Evolutionary conservation across 2,888 invertebrate genomes (phyloP).

Genomic region (Ornithoptera priamus): DNA sequence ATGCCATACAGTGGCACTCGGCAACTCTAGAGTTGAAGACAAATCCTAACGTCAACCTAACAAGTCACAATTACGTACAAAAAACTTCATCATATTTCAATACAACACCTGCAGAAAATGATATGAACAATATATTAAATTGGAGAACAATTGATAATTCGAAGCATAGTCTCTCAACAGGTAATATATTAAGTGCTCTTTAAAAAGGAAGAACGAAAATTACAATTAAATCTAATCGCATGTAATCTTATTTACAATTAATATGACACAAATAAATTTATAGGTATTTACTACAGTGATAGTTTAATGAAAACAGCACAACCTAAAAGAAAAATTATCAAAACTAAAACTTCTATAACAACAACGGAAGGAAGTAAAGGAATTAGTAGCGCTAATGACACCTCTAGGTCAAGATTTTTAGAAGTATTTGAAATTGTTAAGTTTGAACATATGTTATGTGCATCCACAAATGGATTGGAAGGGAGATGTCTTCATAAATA

Average conservation of each 20-base stretch:
- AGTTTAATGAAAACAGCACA: constrained; percentile 1
- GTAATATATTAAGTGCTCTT: too few relatives aligned
- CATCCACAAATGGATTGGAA: constrained; percentile 78
- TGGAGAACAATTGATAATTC: too few relatives aligned
- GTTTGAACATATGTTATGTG: constrained; percentile 83
- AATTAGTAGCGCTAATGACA: constrained; percentile 28
- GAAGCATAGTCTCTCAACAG: too few relatives aligned
- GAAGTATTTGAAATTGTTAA: constrained; percentile 86
- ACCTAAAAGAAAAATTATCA: constrained; percentile 43
- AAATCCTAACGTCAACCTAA: constrained; percentile 24
- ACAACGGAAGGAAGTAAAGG: constrained; percentile 25
- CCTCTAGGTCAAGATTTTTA: constrained; percentile 68
- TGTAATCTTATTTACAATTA: too few relatives aligned
- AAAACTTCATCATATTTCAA: neutral
- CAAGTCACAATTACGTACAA: neutral
- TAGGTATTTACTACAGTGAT: neutral
- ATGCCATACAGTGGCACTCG: constrained; percentile 54
- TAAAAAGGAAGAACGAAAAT: too few relatives aligned
- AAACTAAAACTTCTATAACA: constrained; percentile 33
- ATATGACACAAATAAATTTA: too few relatives aligned
- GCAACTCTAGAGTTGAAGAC: constrained; percentile 37
- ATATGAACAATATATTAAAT: neutral
- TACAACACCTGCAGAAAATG: neutral
- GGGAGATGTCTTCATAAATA: constrained; percentile 85
- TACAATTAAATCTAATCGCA: too few relatives aligned